These are phyloP conservation scores for Nothura maculosa DNA, from an alignment of 2,797 vertebrate species.

Conservation along the genomic window DNA sequence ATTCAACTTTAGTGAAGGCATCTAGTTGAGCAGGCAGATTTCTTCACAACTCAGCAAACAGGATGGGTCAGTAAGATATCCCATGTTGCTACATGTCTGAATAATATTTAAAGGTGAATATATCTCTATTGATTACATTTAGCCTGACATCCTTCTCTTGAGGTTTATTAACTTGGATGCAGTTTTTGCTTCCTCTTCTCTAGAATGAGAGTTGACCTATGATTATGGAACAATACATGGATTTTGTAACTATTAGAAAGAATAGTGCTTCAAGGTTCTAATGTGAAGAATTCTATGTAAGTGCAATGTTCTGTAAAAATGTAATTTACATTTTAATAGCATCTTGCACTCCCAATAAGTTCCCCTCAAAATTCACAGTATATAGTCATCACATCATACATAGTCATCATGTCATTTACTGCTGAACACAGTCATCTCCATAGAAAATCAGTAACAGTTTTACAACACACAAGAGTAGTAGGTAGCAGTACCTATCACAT, in stretches of 20 bases:
- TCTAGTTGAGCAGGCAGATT: neutral
- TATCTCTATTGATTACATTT: neutral
- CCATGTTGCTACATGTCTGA: neutral
- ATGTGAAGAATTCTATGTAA: neutral
- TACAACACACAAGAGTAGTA: neutral
- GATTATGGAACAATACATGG: neutral
- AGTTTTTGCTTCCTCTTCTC: neutral
- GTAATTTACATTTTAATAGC: neutral
- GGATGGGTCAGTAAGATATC: neutral
- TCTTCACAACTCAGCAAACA: neutral
- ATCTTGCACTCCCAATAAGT: neutral
- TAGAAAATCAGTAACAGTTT: neutral
- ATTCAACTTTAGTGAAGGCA: neutral
- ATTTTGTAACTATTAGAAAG: neutral
- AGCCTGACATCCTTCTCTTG: neutral
- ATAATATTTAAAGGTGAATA: neutral
- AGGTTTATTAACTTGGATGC: neutral
- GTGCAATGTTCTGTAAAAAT: neutral
- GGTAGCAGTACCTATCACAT: fast-evolving
- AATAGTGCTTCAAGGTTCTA: neutral
- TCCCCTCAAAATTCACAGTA: neutral
- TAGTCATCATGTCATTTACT: neutral
- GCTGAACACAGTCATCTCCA: fast-evolving
- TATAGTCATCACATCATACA: neutral
- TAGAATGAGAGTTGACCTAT: neutral